Base-by-base conservation (phyloP, 1,140 invertebrate genomes). In the Latrodectus geometricus region DNA sequence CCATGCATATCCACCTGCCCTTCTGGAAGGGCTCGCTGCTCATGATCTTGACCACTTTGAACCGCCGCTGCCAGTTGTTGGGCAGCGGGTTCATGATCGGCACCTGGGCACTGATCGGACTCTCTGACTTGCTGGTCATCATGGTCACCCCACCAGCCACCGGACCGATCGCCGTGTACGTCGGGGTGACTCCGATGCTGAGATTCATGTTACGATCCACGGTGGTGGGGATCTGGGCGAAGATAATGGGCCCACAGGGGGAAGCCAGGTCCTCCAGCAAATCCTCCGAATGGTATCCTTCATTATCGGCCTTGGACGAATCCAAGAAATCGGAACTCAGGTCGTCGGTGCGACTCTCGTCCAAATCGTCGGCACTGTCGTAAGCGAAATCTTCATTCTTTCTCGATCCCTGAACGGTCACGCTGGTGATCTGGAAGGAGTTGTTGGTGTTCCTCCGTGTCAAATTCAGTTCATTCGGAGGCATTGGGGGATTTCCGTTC, bases 21-120 rank as follows among this genome's bases (percentile, higher is more conserved):
- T 97, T 93, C 88, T 95, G 95, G 90, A 98, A 98, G 9, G 97
- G 97, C 91, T 98, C 97, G n/a, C 96, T 96, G 90, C 95, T 97
- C 91, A 97, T 96, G 86, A 98, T 97, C 93, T 98, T 98, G 23
- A 99, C 97, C 88, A 98, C 97, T 93, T 97, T 97, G 91, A 99
- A 99, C 86, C 96, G 88, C 84, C 90, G 89, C 70, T 91, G 89
- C 90, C 90, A 90, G 20, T 87, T 82, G 54, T 87, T 79, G 1
- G 77, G 85, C 23, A 87, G 21, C 12, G 85, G 85, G 50, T 80
- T 87, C 85, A 87, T 87, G 35, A 87, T 80, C 5, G 85, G 85
- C 70, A 87, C 85, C 50, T 87, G 85, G n/a, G 85, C 85, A 35
- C 85, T 87, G 35, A 87, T 75, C 4, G 85, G 85, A 20, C 76